Conservation (phyloP, 2,113 vertebrate genomes). For the Cinclus cinclus region DNA sequence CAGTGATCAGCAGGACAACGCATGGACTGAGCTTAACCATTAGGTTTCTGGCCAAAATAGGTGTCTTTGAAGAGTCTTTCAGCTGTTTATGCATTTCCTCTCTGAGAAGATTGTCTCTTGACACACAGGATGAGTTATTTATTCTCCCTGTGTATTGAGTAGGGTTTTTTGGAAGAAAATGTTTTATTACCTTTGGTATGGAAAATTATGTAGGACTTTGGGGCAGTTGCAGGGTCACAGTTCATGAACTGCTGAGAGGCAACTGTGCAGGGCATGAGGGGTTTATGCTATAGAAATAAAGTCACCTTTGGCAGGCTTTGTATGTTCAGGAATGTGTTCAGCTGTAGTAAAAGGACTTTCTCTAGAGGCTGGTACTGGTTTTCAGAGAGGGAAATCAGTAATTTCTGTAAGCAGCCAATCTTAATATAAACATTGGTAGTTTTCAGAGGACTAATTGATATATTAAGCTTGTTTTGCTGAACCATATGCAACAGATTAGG, state of each 20-base stretch:
- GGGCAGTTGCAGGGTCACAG: neutral
- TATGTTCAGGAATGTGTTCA: neutral
- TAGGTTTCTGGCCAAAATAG: neutral
- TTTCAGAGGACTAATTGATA: neutral
- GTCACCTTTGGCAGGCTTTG: neutral
- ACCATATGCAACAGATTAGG: neutral
- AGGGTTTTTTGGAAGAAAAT: neutral
- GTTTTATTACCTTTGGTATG: neutral
- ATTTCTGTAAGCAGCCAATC: neutral
- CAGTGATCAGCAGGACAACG: neutral
- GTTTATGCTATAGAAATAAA: neutral
- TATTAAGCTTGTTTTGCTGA: neutral
- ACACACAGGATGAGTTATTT: neutral
- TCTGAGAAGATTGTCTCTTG: neutral
- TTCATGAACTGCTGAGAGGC: neutral
- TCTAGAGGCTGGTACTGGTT: neutral
- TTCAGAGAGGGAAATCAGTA: neutral
- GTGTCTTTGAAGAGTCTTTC: neutral
- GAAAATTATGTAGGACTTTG: neutral
- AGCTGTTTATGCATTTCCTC: neutral
- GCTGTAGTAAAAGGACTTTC: neutral
- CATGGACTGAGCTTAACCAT: neutral
- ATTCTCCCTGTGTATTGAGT: neutral
- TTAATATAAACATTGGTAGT: neutral
- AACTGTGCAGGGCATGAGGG: neutral